Base-by-base conservation (phyloP, 1,140 invertebrate species). In the Drosophila lowei region DNA sequence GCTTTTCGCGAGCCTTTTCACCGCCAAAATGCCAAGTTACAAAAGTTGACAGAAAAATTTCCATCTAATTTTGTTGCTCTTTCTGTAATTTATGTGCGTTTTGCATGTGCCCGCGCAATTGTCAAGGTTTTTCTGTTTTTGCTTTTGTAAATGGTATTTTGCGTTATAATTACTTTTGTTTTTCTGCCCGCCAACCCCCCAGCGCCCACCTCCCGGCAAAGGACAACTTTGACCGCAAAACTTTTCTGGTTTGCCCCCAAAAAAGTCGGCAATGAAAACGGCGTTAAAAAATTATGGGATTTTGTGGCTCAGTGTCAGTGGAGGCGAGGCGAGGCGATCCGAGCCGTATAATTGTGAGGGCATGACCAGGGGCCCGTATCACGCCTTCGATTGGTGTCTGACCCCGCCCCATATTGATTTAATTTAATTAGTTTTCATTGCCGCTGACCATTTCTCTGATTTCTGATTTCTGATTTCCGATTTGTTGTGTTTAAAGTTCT, bases 41-140 rank as follows among this genome's bases (percentile, higher is more conserved):
- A n/a, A 73, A 72, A 54, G 48, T 57, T 58, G 49, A 47, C 44
- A 73, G 77, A 71, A 70, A 71, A 70, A 62, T 55, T 44, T 30
- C 18, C 30, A 30, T 11, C 41, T 42, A 21, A 44, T 53, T 56
- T 56, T 38, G 42, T 62, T 58, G 42, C 61, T 70, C 48, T 38
- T 48, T 15, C 49, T 67, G 62, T 89, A 89, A 89, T 89, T 89
- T 89, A 89, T 89, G 85, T 78, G 66, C 63, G 59, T 71, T 89
- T 89, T 81, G 86, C 86, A 89, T 89, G 86, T 81, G 73, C 47
- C 62, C 64, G 68, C 71, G 85, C 77, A 85, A 89, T 89, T 89
- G 85, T 89, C 86, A 89, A 77, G 80, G 80, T 81, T 89, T 77
- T 86, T n/a, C n/a, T n/a, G n/a, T 77, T 30, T 30, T 30, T 30